Evolutionary conservation across 2,113 vertebrate species (phyloP).

Genomic region (Mixornis gularis): DNA sequence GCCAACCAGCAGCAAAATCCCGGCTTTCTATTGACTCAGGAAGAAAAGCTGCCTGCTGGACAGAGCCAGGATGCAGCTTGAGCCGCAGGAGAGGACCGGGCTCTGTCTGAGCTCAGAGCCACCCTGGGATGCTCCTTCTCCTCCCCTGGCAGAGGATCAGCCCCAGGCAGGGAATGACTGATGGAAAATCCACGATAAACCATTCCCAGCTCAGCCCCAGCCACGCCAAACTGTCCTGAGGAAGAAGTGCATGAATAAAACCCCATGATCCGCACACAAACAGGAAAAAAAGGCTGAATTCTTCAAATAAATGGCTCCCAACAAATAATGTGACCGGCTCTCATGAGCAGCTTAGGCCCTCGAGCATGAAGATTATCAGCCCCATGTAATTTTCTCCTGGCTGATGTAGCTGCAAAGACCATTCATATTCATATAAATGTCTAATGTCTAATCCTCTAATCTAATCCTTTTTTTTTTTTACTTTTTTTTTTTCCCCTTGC

Average conservation of each 20-base stretch:
- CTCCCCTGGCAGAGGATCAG: background rate
- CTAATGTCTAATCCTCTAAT: conserved; percentile 47
- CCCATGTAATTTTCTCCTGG: conserved; percentile 53
- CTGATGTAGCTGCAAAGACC: conserved; percentile 49
- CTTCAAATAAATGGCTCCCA: conserved; percentile 39
- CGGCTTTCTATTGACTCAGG: background rate
- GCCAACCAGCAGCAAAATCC: background rate
- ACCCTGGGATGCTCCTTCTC: background rate
- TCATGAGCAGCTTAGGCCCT: conserved; percentile 48
- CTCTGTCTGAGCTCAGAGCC: background rate
- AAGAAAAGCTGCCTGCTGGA: background rate
- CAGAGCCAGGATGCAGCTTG: fast-evolving
- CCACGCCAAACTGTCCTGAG: background rate
- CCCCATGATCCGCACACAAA: background rate
- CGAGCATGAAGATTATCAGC: conserved; percentile 63
- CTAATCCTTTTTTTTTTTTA: background rate
- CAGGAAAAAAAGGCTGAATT: conserved; percentile 10
- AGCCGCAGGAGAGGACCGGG: background rate
- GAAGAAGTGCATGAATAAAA: background rate
- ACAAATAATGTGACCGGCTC: conserved; percentile 51
- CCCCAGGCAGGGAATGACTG: background rate
- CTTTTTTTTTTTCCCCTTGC: background rate
- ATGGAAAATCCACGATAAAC: background rate
- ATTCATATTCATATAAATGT: conserved; percentile 61
- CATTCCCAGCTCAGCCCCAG: background rate